Evolutionary conservation across 2,113 vertebrate species (phyloP), one percentile per base, ranked within the genome.

Genomic region (Fulmarus glacialis): DNA sequence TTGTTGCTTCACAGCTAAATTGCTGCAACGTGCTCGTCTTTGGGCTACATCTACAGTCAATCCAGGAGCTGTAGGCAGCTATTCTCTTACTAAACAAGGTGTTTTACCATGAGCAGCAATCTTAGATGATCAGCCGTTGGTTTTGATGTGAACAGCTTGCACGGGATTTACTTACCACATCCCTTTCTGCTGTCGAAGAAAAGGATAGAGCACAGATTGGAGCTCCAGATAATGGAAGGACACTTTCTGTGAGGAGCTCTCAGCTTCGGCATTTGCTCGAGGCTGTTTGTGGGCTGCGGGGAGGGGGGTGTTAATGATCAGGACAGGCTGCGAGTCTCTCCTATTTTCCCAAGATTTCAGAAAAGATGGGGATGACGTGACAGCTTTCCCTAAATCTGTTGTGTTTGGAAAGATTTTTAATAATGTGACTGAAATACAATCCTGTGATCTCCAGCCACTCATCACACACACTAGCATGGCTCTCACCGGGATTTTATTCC

Each of bases 131-230:
- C 70, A 93, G 40, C 53, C 83, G 67, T 59, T 90, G 74, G 60
- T 83, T 90, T 91, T 50, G 43, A 45, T 79, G 85, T 63, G 89
- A 94, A 75, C 73, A 82, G 87, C 78, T 93, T 95, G 89, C 60
- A 47, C 0, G 9, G 81, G 77, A 77, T 96, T 96, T 95, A 82
- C 70, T 88, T 72, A 38, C 67, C 52, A 30, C 84, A 80, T 88
- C 78, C 58, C 11, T 70, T 60, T 90, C 78, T 88, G 40, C 82
- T 90, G 78, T 91, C 3, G 3, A 85, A 79, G 66, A 62, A 88
- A 83, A 93, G 26, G 66, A 80, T 20, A 82, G 78, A 85, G 70
- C 70, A 82, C 91, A 96, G 91, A 82, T 48, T 94, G 80, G 70
- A 70, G 45, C 27, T 82, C 34, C 52, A 19, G 52, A 63, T 84